Base-by-base conservation (phyloP, 1,140 invertebrate species). In the Paracyclopina nana region DNA sequence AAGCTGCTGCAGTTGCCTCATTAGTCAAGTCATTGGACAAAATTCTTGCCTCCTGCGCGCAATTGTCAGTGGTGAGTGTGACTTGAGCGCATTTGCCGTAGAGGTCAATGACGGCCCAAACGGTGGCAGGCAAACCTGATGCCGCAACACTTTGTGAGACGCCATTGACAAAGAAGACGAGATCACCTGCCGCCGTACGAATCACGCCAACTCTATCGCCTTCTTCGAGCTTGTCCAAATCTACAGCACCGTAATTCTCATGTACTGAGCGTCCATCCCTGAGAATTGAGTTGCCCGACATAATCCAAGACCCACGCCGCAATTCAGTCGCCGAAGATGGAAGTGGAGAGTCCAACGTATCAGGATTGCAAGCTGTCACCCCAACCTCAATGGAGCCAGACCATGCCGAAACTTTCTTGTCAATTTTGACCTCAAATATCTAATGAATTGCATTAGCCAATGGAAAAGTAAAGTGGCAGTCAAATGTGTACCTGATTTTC, bases 21-120 rank as follows among this genome's bases (percentile, higher is more conserved):
- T 51, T 51, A 18, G 16, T 27, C 14, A 48, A 31, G 25, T 48
- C 45, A 30, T 48, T 48, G 14, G 27, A 48, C 16, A 48, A 16
- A 4, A 28, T 43, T 24, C 50, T 12, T 11, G 16, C 45, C 11
- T 48, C 50, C 30, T 48, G 45, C 5, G 28, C 25, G 3, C n/a
- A 31, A 28, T 48, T 48, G 16, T 53, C 50, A 56, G 54, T 52
- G 20, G 55, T 56, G 11, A 70, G 59, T 6, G 68, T 78, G 8
- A 92, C 78, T 70, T 91, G 85, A 6, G 83, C 78, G 68, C 85
- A 91, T 63, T 88, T 86, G 1, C 85, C 86, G 65, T 88, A 92
- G 60, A 95, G 69, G 67, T 91, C 84, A 22, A 92, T 73, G 11
- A 94, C 75, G 6, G 80, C 86, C 71, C 77, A 91, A 12, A 92